Percentiles rank a stretch among this genome's conserved stretches.
These are phyloP conservation scores for Ligdia adustata DNA, from an alignment of 2,888 invertebrate genomes.

Conservation along the genomic window DNA sequence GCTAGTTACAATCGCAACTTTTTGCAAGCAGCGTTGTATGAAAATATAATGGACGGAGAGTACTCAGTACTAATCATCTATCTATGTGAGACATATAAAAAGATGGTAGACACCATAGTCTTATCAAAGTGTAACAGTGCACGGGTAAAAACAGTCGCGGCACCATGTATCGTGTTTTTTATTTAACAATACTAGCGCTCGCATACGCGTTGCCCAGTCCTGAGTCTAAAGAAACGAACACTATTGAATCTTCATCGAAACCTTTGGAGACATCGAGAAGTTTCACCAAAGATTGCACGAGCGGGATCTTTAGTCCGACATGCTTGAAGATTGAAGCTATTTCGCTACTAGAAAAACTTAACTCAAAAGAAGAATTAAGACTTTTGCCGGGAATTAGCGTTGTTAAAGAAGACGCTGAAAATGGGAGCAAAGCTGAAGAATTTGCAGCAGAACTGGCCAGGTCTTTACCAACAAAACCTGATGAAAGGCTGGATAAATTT, in stretches of 20 bases:
- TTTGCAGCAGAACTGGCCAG: constrained; percentile 89
- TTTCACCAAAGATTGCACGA: constrained; percentile 51
- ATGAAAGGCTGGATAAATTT: constrained; percentile 90
- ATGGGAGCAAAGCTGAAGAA: constrained; percentile 86
- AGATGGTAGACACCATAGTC: constrained; percentile 64
- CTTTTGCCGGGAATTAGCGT: constrained; percentile 81
- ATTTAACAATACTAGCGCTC: constrained; percentile 49
- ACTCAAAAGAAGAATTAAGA: constrained; percentile 55
- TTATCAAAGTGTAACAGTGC: constrained; percentile 72
- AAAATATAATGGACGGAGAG: constrained; percentile 77
- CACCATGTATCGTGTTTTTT: constrained; percentile 60
- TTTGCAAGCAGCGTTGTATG: constrained; percentile 79
- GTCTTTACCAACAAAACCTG: constrained; percentile 89
- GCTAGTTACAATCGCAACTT: constrained; percentile 40
- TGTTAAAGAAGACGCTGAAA: constrained; percentile 83
- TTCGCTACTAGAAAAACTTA: constrained; percentile 54
- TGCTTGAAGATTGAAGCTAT: constrained; percentile 62
- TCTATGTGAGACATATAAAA: constrained; percentile 78
- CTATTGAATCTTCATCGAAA: constrained; percentile 54
- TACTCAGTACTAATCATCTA: constrained; percentile 66
- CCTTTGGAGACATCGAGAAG: constrained; percentile 29
- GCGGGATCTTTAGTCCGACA: constrained; percentile 54
- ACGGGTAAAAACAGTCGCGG: constrained; percentile 63
- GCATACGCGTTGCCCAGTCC: constrained; percentile 65
- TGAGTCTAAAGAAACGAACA: constrained; percentile 45